These are phyloP conservation scores for Formicarius rufipectus DNA, from an alignment of 2,113 vertebrate species.

Conservation along the genomic window DNA sequence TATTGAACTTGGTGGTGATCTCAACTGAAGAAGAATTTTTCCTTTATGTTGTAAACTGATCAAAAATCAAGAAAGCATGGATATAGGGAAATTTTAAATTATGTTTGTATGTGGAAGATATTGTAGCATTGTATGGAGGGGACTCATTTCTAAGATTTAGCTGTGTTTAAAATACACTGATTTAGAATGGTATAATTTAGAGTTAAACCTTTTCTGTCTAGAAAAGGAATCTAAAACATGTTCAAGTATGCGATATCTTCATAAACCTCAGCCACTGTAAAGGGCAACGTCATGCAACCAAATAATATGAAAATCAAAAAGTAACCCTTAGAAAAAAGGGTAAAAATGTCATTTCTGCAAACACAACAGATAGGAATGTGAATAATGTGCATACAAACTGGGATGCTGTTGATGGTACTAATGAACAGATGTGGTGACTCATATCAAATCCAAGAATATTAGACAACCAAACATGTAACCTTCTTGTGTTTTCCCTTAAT, in stretches of 20 bases:
- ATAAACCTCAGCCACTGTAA: conserved; percentile 67
- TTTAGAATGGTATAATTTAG: conserved; percentile 48
- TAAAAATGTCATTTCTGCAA: conserved; percentile 73
- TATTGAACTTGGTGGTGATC: conserved; percentile 72
- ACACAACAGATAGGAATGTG: conserved; percentile 80
- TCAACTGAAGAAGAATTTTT: conserved; percentile 60
- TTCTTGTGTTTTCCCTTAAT: conserved; percentile 76
- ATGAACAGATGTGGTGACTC: conserved; percentile 77
- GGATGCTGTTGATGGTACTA: conserved; percentile 74
- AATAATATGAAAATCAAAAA: conserved; percentile 75
- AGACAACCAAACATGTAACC: conserved; percentile 78
- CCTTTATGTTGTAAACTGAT: conserved; percentile 55
- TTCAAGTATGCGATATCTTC: conserved; percentile 60
- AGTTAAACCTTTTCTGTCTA: conserved; percentile 54
- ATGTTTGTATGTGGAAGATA: conserved; percentile 40
- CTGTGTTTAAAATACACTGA: conserved; percentile 42
- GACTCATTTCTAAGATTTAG: conserved; percentile 37
- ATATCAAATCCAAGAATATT: conserved; percentile 81
- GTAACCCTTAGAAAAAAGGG: conserved; percentile 72
- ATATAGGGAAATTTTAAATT: conserved; percentile 16
- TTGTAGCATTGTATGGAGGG: conserved; percentile 42
- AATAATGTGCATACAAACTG: conserved; percentile 79
- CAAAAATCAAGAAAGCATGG: conserved; percentile 44
- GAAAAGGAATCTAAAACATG: conserved; percentile 61
- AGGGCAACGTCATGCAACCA: conserved; percentile 79